Base-by-base conservation (phyloP, 64 coral and sea anemone genomes). In the Stichodactyla helianthus region DNA sequence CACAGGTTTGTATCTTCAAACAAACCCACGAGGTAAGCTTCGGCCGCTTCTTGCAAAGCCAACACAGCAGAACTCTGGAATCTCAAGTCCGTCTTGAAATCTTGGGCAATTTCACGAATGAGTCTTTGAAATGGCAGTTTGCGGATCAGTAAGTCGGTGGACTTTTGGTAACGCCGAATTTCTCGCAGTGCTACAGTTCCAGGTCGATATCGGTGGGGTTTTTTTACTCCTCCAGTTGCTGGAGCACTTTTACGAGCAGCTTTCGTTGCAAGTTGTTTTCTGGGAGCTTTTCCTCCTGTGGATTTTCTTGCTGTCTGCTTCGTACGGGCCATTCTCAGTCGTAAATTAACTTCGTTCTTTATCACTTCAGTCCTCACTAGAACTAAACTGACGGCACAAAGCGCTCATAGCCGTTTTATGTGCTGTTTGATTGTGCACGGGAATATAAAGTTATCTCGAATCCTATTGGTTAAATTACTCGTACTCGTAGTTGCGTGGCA, bases 1-100 rank as follows among this genome's bases (percentile, higher is more conserved):
- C 88, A 90, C 50, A 90, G 64, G 81, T 85, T 90, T 31, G 88
- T 90, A 61, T 90, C 82, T 52, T 90, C 88, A 44, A 84, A 90
- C 13, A 85, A 59, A 26, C 88, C 88, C 1, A 90, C 82, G 10
- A 90, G 61, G 51, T 77, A 90, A 19, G 91, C 86, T 44, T 93
- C 91, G 64, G 61, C 79, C 27, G 91, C 91, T 35, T 93, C 91
- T 85, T 93, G 91, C 2, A 93, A 64, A 15, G 91, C 87, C 86
- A 93, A 57, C 54, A 93, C 91, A 19, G 91, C 91, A 55, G 81
- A 85, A 71, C 91, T 93, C 55, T 93, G 91, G 57, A 93, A 93
- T 19, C 89, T 84, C 84, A 91, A 76, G 71, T 91, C 89, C 25
- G 89, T 91, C 59, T 91, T 91, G 84, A 91, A 91, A 65, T 91